phyloP scores from a whole-genome alignment of 2,113 vertebrate genomes.

The Nestor notabilis region DNA sequence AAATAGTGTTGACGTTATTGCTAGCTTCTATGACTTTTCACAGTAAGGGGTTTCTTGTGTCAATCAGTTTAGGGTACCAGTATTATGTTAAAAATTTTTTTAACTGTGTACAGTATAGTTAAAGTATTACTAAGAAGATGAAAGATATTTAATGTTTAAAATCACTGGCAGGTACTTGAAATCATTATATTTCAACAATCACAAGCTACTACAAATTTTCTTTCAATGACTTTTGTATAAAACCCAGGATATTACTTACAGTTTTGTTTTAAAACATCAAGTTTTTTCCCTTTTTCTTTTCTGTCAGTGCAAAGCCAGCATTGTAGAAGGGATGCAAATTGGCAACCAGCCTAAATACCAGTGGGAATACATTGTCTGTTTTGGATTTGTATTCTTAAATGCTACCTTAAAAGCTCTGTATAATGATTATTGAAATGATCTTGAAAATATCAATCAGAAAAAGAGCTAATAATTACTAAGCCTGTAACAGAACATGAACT shows the following conservation, averaged over 20 bases:
- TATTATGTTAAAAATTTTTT: not conserved
- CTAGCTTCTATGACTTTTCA: not conserved
- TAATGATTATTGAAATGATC: conserved; percentile 63
- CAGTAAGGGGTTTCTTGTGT: not conserved
- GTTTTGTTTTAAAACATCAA: conserved; percentile 22
- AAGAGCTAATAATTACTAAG: conserved; percentile 70
- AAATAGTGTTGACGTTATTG: not conserved
- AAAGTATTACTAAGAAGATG: not conserved
- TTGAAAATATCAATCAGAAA: conserved; percentile 77
- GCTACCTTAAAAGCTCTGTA: conserved; percentile 64
- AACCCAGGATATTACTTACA: not conserved
- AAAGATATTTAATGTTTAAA: not conserved
- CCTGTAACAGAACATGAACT: conserved; percentile 49
- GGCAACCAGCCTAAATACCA: conserved; percentile 68
- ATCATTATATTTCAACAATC: not conserved
- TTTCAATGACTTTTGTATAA: not conserved
- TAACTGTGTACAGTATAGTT: not conserved
- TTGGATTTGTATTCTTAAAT: conserved; percentile 67
- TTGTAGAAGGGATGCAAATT: conserved; percentile 54
- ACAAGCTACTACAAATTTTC: not conserved
- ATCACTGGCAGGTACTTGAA: not conserved
- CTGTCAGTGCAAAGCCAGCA: conserved; percentile 46
- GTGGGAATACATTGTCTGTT: conserved; percentile 48
- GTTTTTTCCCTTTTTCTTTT: not conserved
- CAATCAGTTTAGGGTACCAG: not conserved